Base-by-base conservation (phyloP, 2,797 vertebrate genomes). In the Astyanax mexicanus region DNA sequence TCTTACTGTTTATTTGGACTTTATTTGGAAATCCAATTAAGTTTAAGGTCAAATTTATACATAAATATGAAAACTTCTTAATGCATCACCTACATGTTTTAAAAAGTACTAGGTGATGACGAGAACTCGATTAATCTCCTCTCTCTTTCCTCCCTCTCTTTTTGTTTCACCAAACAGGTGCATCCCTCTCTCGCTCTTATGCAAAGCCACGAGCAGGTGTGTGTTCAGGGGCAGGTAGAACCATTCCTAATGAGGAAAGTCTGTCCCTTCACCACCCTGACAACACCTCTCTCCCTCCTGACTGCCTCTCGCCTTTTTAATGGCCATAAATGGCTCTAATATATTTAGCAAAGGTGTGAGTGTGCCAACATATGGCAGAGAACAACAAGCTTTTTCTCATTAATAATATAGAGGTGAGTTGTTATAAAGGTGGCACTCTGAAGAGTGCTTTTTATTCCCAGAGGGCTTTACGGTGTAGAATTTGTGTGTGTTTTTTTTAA, bases 361-460 rank as follows among this genome's bases (percentile, higher is more conserved):
- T 77, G 78, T 80, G 77, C 75, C 75, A 86, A 86, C 84, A 87
- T 82, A 83, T 81, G 87, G 72, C 61, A 81, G 29, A 69, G 75
- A 72, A 78, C 81, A 81, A 57, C 61, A 49, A 70, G 52, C 73
- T 75, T n/a, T 70, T 79, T 83, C 52, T 80, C 68, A 69, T 80
- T 80, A 81, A 68, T 77, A 64, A 64, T 47, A 74, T 68, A 74
- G 72, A 75, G 47, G 19, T 1, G 35, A 37, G 57, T 77, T 72
- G 57, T 77, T 72, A n/a, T 58, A 58, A 19, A 38, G 25, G 45
- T 40, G 40, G 64, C 17, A 57, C 73, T 52, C 58, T 55, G 29
- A 76, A 81, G 81, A 72, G 44, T 69, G 29, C 29, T 66, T 58
- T 70, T 66, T 58, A 47, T 71, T 78, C 23, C 40, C 69, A 10